These are phyloP conservation scores for Masticophis lateralis DNA, from an alignment of 2,797 vertebrate species.

Conservation along the genomic window DNA sequence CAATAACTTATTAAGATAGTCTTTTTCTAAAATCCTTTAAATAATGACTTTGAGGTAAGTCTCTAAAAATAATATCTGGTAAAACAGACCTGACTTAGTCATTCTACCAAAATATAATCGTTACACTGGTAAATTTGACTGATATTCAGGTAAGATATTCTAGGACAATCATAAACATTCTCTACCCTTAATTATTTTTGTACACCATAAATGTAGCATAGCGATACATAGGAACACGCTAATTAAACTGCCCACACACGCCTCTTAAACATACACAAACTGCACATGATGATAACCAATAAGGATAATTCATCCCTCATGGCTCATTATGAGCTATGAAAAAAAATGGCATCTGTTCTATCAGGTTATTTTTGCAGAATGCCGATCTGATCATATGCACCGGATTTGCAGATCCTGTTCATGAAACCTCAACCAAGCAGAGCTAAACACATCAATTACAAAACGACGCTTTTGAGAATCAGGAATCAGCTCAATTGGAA, in stretches of 20 bases:
- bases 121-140: constrained; percentile 14
- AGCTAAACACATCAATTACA: constrained; percentile 33
- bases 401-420: constrained; percentile 7
- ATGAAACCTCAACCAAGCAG: constrained; percentile 28
- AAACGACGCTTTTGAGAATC: constrained; percentile 39
- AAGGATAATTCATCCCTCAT: constrained; percentile 15
- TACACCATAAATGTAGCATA: constrained; percentile 4
- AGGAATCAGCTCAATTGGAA: constrained; percentile 9
- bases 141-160: constrained; percentile 21
- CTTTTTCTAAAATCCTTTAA: constrained; percentile 18
- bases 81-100: not conserved
- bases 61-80: constrained; percentile 14
- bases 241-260: not conserved
- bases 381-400: constrained; percentile 8
- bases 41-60: not conserved
- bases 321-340: not conserved
- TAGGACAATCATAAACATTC: not conserved
- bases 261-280: not conserved
- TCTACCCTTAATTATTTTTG: not conserved
- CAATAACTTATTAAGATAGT: constrained; percentile 4
- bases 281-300: not conserved
- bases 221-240: not conserved
- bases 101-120: constrained; percentile 2
- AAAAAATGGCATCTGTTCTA: not conserved
- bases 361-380: not conserved